phyloP scores from a whole-genome alignment of 2,113 vertebrate species.

The Thunnus maccoyii region DNA sequence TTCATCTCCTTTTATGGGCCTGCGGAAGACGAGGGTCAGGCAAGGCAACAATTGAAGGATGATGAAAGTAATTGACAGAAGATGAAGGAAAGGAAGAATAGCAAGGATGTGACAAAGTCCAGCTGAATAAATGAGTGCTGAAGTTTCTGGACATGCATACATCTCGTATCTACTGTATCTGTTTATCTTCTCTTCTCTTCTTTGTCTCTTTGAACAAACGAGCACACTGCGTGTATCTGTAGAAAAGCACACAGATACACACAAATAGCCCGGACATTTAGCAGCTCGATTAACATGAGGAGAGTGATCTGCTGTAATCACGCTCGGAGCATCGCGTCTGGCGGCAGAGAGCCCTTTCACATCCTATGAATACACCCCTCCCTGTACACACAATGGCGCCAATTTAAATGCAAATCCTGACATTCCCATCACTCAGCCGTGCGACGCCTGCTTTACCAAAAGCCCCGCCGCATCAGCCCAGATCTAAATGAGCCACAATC shows the following conservation, averaged over 20 bases:
- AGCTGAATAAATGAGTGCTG: slow-evolving; percentile 27
- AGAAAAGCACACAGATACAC: slow-evolving; percentile 23
- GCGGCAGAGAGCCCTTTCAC: slow-evolving; percentile 60
- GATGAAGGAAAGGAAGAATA: slow-evolving; percentile 40
- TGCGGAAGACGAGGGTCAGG: slow-evolving; percentile 19
- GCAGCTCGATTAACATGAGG: slow-evolving; percentile 66
- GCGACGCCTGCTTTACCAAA: slow-evolving; percentile 57
- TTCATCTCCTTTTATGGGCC: slow-evolving; percentile 37
- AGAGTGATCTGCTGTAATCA: slow-evolving; percentile 72
- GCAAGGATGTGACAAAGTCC: slow-evolving; percentile 34
- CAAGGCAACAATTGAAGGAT: neutral
- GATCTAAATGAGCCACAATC: slow-evolving; percentile 74
- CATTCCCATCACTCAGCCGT: slow-evolving; percentile 80
- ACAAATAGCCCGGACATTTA: slow-evolving; percentile 61
- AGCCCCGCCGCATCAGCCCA: slow-evolving; percentile 40
- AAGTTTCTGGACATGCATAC: slow-evolving; percentile 19
- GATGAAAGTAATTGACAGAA: slow-evolving; percentile 57
- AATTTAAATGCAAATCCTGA: slow-evolving; percentile 88
- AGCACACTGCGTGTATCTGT: neutral
- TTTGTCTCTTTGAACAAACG: slow-evolving; percentile 38
- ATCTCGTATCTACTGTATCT: slow-evolving; percentile 20
- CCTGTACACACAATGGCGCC: slow-evolving; percentile 76
- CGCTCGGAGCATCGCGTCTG: slow-evolving; percentile 57
- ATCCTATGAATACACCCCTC: slow-evolving; percentile 67
- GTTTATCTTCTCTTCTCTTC: slow-evolving; percentile 30